phyloP scores from a whole-genome alignment of 2,888 invertebrate species.

The Cremastobaeus sp. region DNA sequence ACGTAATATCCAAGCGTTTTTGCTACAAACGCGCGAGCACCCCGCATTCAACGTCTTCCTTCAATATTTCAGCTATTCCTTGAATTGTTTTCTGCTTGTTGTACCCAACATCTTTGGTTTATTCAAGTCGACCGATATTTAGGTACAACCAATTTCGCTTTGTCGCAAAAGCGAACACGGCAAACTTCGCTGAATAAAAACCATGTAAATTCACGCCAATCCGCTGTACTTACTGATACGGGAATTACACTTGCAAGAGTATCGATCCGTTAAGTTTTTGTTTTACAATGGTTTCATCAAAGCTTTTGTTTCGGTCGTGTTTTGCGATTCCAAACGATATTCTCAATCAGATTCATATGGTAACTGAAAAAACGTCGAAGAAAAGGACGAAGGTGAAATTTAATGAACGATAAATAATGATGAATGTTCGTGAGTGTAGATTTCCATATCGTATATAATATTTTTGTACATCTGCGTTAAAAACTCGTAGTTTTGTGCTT shows the following conservation, averaged over 20 bases:
- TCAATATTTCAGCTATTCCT: slow-evolving; percentile 9
- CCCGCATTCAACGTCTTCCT: slow-evolving; percentile 2
- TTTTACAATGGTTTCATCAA: too few relatives aligned
- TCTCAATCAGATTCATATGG: too few relatives aligned
- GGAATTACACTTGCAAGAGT: slow-evolving; percentile 38
- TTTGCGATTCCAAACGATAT: too few relatives aligned
- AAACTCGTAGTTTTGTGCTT: too few relatives aligned
- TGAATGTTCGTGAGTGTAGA: too few relatives aligned
- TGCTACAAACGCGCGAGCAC: slow-evolving; percentile 2
- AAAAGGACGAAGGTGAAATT: too few relatives aligned
- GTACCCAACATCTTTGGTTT: slow-evolving; percentile 8
- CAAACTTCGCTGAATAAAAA: slow-evolving; percentile 28
- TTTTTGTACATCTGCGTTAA: too few relatives aligned
- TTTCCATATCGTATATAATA: too few relatives aligned
- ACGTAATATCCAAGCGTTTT: slow-evolving; percentile 18
- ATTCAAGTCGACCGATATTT: slow-evolving; percentile 31
- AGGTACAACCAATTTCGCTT: slow-evolving; percentile 40
- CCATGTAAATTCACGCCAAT: slow-evolving; percentile 19
- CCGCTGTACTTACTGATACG: slow-evolving; percentile 28
- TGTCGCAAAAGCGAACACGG: slow-evolving; percentile 3
- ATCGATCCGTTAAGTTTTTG: too few relatives aligned
- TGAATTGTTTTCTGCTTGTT: slow-evolving; percentile 17
- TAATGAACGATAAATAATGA: too few relatives aligned
- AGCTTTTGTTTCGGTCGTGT: too few relatives aligned
- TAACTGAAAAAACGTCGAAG: too few relatives aligned